These are phyloP conservation scores for Habropoda laboriosa DNA, from an alignment of 1,140 invertebrate genomes.

Conservation along the genomic window DNA sequence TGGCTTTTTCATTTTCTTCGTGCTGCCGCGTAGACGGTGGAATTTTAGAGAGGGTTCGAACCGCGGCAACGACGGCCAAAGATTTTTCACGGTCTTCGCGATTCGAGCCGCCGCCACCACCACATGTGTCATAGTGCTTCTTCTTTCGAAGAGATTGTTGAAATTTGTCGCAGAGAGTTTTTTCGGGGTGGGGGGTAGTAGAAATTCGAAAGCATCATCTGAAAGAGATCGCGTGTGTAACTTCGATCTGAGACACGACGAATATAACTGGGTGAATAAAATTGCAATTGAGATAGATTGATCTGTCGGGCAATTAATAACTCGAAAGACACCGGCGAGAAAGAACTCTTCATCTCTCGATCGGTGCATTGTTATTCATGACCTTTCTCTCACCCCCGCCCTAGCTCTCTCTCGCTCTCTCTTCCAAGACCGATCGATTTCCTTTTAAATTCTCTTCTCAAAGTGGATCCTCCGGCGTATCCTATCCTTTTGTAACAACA, in stretches of 20 bases:
- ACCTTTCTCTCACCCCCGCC: not conserved
- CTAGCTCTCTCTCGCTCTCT: not conserved
- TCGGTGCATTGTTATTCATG: not conserved
- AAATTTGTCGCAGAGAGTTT: not conserved
- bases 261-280: not conserved
- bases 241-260: not conserved
- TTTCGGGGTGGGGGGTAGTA: too few relatives aligned
- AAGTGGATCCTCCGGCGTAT: not conserved
- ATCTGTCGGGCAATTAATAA: not conserved
- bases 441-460: not conserved
- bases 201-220: too few relatives aligned
- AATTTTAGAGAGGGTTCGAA: not conserved
- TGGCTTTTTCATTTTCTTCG: constrained; percentile 9
- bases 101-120: not conserved
- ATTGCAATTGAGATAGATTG: not conserved
- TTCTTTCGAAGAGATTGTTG: not conserved
- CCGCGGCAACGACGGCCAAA: not conserved
- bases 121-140: not conserved
- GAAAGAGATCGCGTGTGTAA: too few relatives aligned
- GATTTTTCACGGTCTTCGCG: constrained; percentile 2
- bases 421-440: constrained; percentile 2
- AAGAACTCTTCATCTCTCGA: not conserved
- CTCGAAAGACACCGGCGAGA: not conserved
- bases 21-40: not conserved
- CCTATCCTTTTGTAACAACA: not conserved